Percentiles rank a stretch among this genome's conserved stretches.
phyloP scores from a whole-genome alignment of 2,113 vertebrate species.

The Tupaia tana region DNA sequence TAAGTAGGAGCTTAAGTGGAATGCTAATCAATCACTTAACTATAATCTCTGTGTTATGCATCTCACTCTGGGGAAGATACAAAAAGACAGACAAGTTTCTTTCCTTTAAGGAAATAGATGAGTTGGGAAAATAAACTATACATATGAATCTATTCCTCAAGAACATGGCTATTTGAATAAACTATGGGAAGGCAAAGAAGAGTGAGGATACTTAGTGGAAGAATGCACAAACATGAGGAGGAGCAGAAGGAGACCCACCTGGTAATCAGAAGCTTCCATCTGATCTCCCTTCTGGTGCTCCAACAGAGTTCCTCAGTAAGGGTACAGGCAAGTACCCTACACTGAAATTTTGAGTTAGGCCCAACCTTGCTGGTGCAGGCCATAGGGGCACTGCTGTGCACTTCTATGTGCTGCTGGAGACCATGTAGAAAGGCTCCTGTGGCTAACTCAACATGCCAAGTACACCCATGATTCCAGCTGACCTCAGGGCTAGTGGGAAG shows the following conservation, averaged over 20 bases:
- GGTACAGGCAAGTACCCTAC: background rate
- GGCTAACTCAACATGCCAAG: too few species aligned
- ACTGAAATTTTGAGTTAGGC: constrained; percentile 7
- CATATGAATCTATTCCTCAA: background rate
- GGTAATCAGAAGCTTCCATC: background rate
- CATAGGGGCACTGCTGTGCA: too few species aligned
- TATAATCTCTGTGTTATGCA: background rate
- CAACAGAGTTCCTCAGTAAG: background rate
- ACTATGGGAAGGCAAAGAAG: background rate
- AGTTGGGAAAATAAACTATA: background rate
- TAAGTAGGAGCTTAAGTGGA: background rate
- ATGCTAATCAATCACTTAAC: background rate
- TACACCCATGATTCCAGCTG: too few species aligned
- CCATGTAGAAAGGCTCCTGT: too few species aligned
- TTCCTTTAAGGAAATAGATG: constrained; percentile 51
- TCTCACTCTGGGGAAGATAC: background rate
- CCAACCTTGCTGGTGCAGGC: too few species aligned
- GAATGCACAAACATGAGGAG: background rate
- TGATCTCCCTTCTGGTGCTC: background rate
- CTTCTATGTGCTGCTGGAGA: too few species aligned
- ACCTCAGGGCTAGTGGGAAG: too few species aligned
- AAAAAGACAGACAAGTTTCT: background rate
- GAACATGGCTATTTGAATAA: background rate
- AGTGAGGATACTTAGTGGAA: background rate
- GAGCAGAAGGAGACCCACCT: background rate